Evolutionary conservation across 1,140 invertebrate species (phyloP).

Genomic region (Coelopa frigida): DNA sequence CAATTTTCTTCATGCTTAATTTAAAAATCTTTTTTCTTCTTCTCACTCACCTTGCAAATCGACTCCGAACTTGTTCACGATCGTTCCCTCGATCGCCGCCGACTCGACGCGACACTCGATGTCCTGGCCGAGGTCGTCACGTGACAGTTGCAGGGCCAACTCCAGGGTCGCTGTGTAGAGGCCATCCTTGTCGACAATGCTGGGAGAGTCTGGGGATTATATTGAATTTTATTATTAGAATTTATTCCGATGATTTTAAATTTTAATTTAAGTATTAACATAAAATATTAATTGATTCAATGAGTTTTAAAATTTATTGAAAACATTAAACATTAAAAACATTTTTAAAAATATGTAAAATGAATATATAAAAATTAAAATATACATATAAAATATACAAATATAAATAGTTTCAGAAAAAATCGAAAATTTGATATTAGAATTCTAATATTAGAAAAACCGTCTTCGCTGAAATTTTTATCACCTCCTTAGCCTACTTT

Average conservation of each 20-base stretch:
- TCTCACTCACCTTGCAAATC: conserved; percentile 72
- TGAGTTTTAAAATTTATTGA: too few relatives aligned
- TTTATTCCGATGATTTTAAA: too few relatives aligned
- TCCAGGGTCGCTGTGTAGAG: conserved; percentile 56
- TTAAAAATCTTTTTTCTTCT: background rate
- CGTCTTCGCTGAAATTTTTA: too few relatives aligned
- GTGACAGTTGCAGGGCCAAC: conserved; percentile 59
- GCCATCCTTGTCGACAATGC: conserved; percentile 49
- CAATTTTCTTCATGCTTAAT: conserved; percentile 5
- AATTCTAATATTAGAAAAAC: too few relatives aligned
- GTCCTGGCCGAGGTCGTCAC: conserved; percentile 66
- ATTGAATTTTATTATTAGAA: background rate
- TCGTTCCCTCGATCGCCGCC: conserved; percentile 54
- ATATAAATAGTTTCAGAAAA: too few relatives aligned
- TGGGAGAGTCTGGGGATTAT: conserved; percentile 29
- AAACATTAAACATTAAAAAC: too few relatives aligned
- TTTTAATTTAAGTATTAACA: background rate
- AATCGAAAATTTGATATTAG: too few relatives aligned
- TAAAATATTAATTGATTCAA: too few relatives aligned
- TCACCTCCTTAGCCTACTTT: too few relatives aligned
- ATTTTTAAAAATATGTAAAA: too few relatives aligned
- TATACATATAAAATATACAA: too few relatives aligned
- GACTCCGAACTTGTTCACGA: conserved; percentile 54
- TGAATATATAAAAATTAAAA: too few relatives aligned
- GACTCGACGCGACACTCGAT: conserved; percentile 73